These are phyloP conservation scores for Mayetiola destructor DNA, from an alignment of 2,888 invertebrate species.

Conservation along the genomic window DNA sequence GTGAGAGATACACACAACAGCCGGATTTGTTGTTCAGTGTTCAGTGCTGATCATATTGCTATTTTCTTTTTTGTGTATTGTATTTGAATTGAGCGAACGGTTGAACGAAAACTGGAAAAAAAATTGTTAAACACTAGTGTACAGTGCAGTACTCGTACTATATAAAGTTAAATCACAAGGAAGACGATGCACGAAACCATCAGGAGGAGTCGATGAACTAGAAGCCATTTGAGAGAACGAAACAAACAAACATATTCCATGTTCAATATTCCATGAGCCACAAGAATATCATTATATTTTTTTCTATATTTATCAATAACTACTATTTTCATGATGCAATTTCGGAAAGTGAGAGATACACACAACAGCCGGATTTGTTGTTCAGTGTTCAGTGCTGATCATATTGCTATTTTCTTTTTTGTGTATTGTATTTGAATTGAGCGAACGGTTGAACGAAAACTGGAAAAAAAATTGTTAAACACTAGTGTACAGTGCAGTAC, in stretches of 20 bases:
- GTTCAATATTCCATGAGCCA: too few species aligned
- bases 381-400: neutral
- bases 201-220: too few species aligned
- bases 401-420: neutral
- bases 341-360: constrained; percentile 1
- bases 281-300: too few species aligned
- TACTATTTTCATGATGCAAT: too few species aligned
- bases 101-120: neutral
- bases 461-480: neutral
- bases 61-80: neutral
- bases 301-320: too few species aligned
- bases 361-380: neutral
- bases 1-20: neutral
- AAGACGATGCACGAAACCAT: neutral
- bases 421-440: constrained; percentile 8
- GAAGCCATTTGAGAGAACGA: too few species aligned
- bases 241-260: too few species aligned
- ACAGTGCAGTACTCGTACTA: neutral
- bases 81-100: neutral
- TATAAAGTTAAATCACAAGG: neutral
- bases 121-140: neutral
- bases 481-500: neutral
- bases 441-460: neutral
- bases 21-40: neutral
- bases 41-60: constrained; percentile 4